These are phyloP conservation scores for Bombus ignitus DNA, from an alignment of 1,140 invertebrate species.

Conservation along the genomic window DNA sequence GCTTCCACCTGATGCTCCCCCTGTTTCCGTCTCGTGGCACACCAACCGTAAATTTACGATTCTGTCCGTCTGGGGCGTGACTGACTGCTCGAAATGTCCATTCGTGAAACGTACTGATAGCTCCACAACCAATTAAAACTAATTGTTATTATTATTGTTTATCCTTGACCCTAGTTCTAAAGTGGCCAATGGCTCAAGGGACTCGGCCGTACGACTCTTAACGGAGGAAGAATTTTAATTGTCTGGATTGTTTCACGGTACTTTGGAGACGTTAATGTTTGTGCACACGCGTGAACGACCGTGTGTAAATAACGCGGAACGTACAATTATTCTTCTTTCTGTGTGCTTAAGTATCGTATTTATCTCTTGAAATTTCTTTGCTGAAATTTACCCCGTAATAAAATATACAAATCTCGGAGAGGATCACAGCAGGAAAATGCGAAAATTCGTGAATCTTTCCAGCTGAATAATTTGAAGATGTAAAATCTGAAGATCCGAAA, in stretches of 20 bases:
- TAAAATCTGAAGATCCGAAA: not conserved
- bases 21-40: constrained; percentile 72
- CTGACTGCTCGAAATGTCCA: constrained; percentile 41
- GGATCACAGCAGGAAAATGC: too few relatives aligned
- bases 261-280: not conserved
- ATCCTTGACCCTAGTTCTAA: not conserved
- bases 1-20: constrained; percentile 72
- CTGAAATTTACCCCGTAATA: not conserved
- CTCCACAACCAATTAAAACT: constrained; percentile 45
- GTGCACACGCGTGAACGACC: not conserved
- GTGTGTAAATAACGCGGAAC: not conserved
- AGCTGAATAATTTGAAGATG: too few relatives aligned
- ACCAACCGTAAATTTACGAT: constrained; percentile 76
- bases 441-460: too few relatives aligned
- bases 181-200: too few relatives aligned
- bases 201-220: too few relatives aligned
- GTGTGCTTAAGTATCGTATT: too few relatives aligned
- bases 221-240: constrained; percentile 1
- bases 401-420: too few relatives aligned
- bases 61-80: constrained; percentile 60
- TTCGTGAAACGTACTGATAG: constrained; percentile 37
- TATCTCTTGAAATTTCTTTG: too few relatives aligned
- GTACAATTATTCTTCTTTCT: not conserved
- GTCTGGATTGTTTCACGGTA: not conserved
- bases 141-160: constrained; percentile 40